These are phyloP conservation scores for Glyphotaelius pellucidus DNA, from an alignment of 2,888 invertebrate genomes.

Conservation along the genomic window DNA sequence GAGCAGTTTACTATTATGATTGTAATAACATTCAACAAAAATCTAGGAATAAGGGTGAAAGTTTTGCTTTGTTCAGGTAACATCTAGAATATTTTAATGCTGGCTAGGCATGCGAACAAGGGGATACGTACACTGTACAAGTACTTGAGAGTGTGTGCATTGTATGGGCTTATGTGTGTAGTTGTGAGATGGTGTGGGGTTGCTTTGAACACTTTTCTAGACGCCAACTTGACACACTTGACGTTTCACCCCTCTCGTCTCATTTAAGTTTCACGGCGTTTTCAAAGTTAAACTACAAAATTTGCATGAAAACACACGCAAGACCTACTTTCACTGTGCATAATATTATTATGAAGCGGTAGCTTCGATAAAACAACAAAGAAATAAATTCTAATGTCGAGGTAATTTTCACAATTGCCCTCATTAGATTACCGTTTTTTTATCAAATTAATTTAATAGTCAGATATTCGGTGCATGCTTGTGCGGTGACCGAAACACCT, in stretches of 20 bases:
- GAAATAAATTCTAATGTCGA: neutral
- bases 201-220: constrained; percentile 20
- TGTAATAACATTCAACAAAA: constrained; percentile 15
- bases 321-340: neutral
- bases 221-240: constrained; percentile 18
- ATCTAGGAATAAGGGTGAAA: neutral
- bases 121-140: neutral
- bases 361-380: neutral
- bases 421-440: no score
- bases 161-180: neutral
- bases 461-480: neutral
- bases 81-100: constrained; percentile 18
- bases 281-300: neutral
- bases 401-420: neutral
- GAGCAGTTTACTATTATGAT: constrained; percentile 32
- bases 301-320: neutral
- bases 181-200: neutral
- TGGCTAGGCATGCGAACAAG: neutral
- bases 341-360: neutral
- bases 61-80: constrained; percentile 9
- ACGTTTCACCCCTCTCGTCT: constrained; percentile 7
- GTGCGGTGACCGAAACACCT: neutral
- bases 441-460: neutral
- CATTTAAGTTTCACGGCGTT: neutral
- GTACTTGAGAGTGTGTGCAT: neutral